Evolutionary conservation across 2,113 vertebrate species (phyloP), one percentile per base, ranked within the genome.

Genomic region (Xiphophorus couchianus): DNA sequence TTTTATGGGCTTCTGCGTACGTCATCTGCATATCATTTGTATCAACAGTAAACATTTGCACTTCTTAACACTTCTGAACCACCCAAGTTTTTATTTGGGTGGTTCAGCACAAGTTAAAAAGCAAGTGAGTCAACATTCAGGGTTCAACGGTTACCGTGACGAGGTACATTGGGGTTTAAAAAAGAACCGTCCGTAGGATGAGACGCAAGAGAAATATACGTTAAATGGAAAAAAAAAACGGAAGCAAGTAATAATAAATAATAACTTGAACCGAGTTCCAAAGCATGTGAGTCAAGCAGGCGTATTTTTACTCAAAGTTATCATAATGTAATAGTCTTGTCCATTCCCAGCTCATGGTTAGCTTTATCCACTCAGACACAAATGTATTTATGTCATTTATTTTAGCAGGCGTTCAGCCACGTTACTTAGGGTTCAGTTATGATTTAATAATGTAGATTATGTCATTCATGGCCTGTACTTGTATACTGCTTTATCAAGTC

Each of bases 361-460:
- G 61, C 65, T 80, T 72, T 39, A 58, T 42, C 62, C 42, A 25
- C 73, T 72, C 66, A 35, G 73, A 48, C 22, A 35, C 14, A 14
- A 1, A 25, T 0, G 10, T 62, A 28, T 35, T 35, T 8, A 35
- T 35, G 13, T 5, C 66, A 9, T 77, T 39, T 33, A 62, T 80
- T 75, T 66, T 61, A 73, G 65, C 61, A 42, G 54, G 61, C 10
- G 4, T 65, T 39, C 30, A 48, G 33, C 30, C 69, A 60, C 42
- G 30, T 64, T 76, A 60, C 81, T 77, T 81, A 48, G 51, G 62
- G 72, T 72, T 17, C 11, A 30, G 60, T 25, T 13, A 2, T 44
- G 64, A 54, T 31, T 54, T 82, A 51, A 74, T 84, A 66, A 74
- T 82, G 71, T 12, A 73, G 63, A 68, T 27, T 51, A 29, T 12